These are phyloP conservation scores for Drosophila anomelani DNA, from an alignment of 2,888 invertebrate species.

Conservation along the genomic window DNA sequence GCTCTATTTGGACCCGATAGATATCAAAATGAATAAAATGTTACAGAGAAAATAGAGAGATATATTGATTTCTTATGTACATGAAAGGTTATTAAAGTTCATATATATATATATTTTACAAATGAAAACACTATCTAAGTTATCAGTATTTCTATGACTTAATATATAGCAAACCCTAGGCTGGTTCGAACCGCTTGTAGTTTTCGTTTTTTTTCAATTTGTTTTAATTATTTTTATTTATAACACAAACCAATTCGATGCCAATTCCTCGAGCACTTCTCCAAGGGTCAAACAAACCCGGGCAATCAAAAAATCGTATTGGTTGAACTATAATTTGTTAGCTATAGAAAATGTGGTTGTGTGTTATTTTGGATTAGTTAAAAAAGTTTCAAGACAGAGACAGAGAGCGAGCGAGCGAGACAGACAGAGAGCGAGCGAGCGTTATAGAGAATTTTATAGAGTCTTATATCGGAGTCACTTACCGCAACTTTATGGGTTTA, in stretches of 20 bases:
- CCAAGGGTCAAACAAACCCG: slow-evolving; percentile 70
- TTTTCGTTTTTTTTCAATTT: slow-evolving; percentile 19
- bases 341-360: slow-evolving; percentile 44
- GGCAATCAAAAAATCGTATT: slow-evolving; percentile 41
- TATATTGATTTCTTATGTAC: slow-evolving; percentile 62
- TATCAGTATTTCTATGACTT: slow-evolving; percentile 24
- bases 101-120: slow-evolving; percentile 57
- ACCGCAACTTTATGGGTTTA: slow-evolving; percentile 59
- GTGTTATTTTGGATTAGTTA: slow-evolving; percentile 48
- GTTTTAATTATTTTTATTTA: background rate
- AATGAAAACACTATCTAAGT: slow-evolving; percentile 43
- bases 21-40: slow-evolving; percentile 29
- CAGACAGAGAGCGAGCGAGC: slow-evolving; percentile 63
- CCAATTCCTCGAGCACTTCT: slow-evolving; percentile 62
- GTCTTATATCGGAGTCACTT: slow-evolving; percentile 65
- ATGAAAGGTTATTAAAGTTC: slow-evolving; percentile 62
- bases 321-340: slow-evolving; percentile 50
- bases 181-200: slow-evolving; percentile 66
- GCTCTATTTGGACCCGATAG: slow-evolving; percentile 11
- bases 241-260: slow-evolving; percentile 47
- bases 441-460: slow-evolving; percentile 48
- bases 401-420: slow-evolving; percentile 71
- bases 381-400: slow-evolving; percentile 49
- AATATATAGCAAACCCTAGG: slow-evolving; percentile 32
- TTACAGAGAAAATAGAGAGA: slow-evolving; percentile 20